A percentile compares a stretch with the other conserved stretches of the same genome.
Conservation (phyloP, 2,797 vertebrate genomes). For the Macroramphosus scolopax region DNA sequence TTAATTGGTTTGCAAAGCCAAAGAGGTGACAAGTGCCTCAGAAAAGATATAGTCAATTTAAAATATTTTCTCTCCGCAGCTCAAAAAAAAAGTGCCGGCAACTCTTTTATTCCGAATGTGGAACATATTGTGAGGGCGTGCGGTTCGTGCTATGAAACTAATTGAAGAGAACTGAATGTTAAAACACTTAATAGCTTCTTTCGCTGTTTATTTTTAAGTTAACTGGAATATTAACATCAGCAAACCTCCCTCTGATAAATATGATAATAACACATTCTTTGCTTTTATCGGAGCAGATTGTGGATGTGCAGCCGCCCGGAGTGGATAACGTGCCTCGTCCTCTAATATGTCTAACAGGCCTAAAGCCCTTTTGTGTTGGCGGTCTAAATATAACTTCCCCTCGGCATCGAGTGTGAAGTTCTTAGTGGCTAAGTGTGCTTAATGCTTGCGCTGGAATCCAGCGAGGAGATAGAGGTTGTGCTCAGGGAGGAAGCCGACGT, state of each 20-base stretch:
- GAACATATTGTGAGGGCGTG: too few relatives aligned
- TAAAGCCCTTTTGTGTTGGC: conserved; percentile 27
- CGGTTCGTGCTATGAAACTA: too few relatives aligned
- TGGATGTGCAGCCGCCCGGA: conserved; percentile 8
- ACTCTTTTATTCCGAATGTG: too few relatives aligned
- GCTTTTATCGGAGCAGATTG: conserved; percentile 15
- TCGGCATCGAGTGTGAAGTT: conserved; percentile 48
- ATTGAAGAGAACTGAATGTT: too few relatives aligned
- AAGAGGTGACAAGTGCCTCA: not conserved
- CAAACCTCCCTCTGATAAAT: too few relatives aligned
- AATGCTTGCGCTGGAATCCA: conserved; percentile 59
- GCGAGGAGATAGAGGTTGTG: conserved; percentile 34
- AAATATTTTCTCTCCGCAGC: too few relatives aligned
- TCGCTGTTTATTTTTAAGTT: too few relatives aligned
- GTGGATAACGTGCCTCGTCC: conserved; percentile 12
- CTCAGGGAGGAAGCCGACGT: conserved; percentile 36
- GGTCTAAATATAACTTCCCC: conserved; percentile 44
- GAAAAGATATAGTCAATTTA: not conserved
- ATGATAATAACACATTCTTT: too few relatives aligned
- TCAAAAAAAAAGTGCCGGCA: not conserved
- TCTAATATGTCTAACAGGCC: conserved; percentile 28
- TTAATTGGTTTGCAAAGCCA: conserved; percentile 19
- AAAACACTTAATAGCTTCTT: too few relatives aligned
- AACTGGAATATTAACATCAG: too few relatives aligned
- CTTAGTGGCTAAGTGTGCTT: conserved; percentile 56